A percentile compares a stretch with the other conserved stretches of the same genome.
These are phyloP conservation scores for Aproaerema taeniolella DNA, from an alignment of 2,888 invertebrate species.

Conservation along the genomic window DNA sequence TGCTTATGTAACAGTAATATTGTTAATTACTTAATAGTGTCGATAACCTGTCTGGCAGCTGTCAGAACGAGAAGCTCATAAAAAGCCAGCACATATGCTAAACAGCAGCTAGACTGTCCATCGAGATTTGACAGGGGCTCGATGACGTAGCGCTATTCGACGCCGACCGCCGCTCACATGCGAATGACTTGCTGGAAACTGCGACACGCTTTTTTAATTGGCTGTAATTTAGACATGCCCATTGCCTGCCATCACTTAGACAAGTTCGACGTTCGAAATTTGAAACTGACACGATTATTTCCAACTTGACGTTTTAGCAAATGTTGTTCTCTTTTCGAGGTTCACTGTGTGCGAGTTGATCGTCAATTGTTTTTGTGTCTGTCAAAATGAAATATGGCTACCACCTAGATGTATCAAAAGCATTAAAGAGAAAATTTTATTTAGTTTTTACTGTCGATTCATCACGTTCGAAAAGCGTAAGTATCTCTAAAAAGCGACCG, in stretches of 20 bases:
- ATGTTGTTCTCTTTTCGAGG: not conserved
- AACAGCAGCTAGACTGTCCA: conserved; percentile 54
- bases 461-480: too few species aligned
- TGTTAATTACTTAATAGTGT: too few species aligned
- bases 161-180: conserved; percentile 49
- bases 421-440: too few species aligned
- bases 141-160: conserved; percentile 52
- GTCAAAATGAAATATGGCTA: too few species aligned
- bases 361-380: too few species aligned
- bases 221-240: conserved; percentile 43
- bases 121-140: conserved; percentile 70
- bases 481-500: conserved; percentile 20
- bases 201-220: conserved; percentile 65
- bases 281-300: conserved; percentile 10
- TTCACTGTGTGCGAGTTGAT: too few species aligned
- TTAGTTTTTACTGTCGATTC: too few species aligned
- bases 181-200: conserved; percentile 52
- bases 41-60: too few species aligned
- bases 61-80: too few species aligned
- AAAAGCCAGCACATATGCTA: conserved; percentile 63
- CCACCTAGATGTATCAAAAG: too few species aligned
- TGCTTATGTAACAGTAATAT: too few species aligned
- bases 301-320: conserved; percentile 3
- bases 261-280: conserved; percentile 9
- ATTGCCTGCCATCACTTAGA: conserved; percentile 4